Evolutionary conservation across 2,888 invertebrate genomes (phyloP).

Genomic region (Phragmatobia fuliginosa): DNA sequence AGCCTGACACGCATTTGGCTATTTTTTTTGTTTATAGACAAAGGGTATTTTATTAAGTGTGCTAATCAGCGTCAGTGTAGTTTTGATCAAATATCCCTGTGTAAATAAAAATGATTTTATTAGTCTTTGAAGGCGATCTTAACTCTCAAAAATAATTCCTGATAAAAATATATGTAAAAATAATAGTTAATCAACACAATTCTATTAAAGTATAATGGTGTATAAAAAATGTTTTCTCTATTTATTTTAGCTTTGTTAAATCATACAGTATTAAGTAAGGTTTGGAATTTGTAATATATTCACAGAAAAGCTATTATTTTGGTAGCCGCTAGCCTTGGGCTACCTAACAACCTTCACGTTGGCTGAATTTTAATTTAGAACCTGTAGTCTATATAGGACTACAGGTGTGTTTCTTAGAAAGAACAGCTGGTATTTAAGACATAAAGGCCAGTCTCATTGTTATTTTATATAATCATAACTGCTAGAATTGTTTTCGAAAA

Average conservation of each 20-base stretch:
- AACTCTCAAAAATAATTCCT: no score
- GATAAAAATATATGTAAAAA: background rate
- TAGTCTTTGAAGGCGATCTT: no score
- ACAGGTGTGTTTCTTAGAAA: background rate
- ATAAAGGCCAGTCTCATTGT: background rate
- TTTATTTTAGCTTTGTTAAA: background rate
- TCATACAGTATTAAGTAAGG: background rate
- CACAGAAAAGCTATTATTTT: conserved; percentile 16
- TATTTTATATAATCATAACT: background rate
- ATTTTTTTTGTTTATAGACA: no score
- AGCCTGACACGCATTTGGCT: no score
- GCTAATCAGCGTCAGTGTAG: no score
- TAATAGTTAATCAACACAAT: background rate
- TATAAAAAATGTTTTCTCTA: background rate
- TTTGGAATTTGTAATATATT: conserved; percentile 12
- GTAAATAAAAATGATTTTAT: no score
- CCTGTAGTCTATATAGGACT: background rate
- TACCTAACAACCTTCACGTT: conserved; percentile 15
- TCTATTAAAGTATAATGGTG: background rate
- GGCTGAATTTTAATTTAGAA: conserved; percentile 16
- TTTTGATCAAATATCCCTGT: no score
- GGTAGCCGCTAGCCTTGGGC: conserved; percentile 8
- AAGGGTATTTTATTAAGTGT: no score
- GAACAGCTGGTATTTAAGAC: background rate
- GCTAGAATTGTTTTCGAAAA: no score